Conservation (phyloP, 2,888 invertebrate species). For the Acanthococcus lagerstroemiae region DNA sequence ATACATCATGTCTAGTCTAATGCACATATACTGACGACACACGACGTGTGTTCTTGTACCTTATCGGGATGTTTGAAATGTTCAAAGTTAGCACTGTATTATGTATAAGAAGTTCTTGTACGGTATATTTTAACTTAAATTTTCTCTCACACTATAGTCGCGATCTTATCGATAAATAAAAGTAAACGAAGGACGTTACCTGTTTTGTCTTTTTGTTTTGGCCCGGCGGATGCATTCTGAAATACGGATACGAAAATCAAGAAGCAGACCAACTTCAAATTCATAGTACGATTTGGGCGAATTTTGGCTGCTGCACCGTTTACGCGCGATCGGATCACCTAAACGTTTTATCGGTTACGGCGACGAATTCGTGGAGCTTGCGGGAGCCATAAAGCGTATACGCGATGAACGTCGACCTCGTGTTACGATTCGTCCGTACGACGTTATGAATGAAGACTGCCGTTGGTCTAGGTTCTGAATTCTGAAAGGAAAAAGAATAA, state of each 20-base stretch:
- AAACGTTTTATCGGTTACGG: not conserved
- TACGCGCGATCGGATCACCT: not conserved
- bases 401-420: not conserved
- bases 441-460: slow-evolving; percentile 6
- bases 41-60: too few relatives aligned
- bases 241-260: slow-evolving; percentile 1
- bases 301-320: not conserved
- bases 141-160: too few relatives aligned
- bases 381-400: slow-evolving; percentile 13
- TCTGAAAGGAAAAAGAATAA: not conserved
- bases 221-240: slow-evolving; percentile 19
- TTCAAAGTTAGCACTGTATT: too few relatives aligned
- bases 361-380: slow-evolving; percentile 9
- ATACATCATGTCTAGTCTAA: too few relatives aligned
- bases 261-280: not conserved
- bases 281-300: not conserved
- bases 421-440: not conserved
- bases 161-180: too few relatives aligned
- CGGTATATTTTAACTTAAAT: too few relatives aligned
- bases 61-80: too few relatives aligned
- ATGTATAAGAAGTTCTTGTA: too few relatives aligned
- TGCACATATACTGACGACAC: too few relatives aligned
- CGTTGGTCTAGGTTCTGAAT: slow-evolving; percentile 1
- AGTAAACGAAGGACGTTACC: too few relatives aligned
- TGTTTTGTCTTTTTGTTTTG: slow-evolving; percentile 22